These are phyloP conservation scores for Epicauta chinensis DNA, from an alignment of 1,140 invertebrate genomes.

Conservation along the genomic window DNA sequence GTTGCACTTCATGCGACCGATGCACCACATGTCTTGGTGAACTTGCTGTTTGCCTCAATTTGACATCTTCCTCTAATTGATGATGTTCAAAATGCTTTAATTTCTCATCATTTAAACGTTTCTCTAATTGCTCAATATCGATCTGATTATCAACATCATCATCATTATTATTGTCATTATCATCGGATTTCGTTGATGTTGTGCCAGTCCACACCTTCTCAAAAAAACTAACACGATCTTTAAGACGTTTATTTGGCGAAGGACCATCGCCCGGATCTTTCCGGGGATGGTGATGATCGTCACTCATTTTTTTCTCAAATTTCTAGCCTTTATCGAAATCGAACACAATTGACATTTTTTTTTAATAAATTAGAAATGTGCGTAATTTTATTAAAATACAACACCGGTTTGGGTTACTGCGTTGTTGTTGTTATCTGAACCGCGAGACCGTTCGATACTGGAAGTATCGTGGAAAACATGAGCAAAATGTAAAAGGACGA, in stretches of 20 bases:
- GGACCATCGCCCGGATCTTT: conserved; percentile 24
- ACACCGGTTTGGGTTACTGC: not conserved
- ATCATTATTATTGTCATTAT: conserved; percentile 14
- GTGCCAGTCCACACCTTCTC: conserved; percentile 64
- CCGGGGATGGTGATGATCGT: conserved; percentile 1
- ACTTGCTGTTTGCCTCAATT: conserved; percentile 50
- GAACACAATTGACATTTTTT: not conserved
- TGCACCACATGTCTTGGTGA: conserved; percentile 42
- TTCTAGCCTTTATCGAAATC: not conserved
- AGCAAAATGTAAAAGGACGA: conserved; percentile 18
- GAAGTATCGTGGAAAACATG: conserved; percentile 11
- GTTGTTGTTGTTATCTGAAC: not conserved
- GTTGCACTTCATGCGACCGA: conserved; percentile 19
- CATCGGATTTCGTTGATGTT: conserved; percentile 37
- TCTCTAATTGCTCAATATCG: conserved; percentile 52
- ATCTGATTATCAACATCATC: conserved; percentile 18
- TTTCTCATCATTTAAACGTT: conserved; percentile 48
- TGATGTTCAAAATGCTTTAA: conserved; percentile 55
- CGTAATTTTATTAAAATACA: not conserved
- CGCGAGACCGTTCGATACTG: conserved; percentile 38
- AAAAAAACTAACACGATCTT: conserved; percentile 67
- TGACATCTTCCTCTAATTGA: conserved; percentile 46
- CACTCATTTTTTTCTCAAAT: conserved; percentile 20
- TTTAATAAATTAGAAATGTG: too few relatives aligned
- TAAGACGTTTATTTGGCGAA: conserved; percentile 45